Percentiles rank a stretch among this genome's conserved stretches.
Conservation (phyloP, 2,888 invertebrate genomes). For the Mesorhabditis spiculigera region DNA sequence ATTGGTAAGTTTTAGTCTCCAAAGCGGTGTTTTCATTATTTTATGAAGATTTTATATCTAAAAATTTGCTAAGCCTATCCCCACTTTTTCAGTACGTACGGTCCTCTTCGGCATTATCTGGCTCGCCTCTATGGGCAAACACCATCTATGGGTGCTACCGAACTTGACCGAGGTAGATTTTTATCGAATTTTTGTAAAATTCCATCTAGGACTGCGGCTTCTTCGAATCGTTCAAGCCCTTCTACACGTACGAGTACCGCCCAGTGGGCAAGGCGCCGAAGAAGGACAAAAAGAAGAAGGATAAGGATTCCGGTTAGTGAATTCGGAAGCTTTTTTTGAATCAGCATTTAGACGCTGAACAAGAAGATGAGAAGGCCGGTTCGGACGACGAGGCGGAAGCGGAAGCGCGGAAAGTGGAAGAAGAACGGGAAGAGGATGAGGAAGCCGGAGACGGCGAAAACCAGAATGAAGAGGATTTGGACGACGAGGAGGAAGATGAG, state of each 20-base stretch:
- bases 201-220: conserved; percentile 82
- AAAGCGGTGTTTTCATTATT: not conserved
- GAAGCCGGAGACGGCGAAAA: not conserved
- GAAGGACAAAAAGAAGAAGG: conserved; percentile 24
- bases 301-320: conserved; percentile 22
- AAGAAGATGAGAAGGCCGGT: not conserved
- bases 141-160: conserved; percentile 96
- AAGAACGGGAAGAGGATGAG: not conserved
- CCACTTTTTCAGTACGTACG: conserved; percentile 69
- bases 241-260: conserved; percentile 67
- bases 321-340: conserved; percentile 9
- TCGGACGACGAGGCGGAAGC: not conserved
- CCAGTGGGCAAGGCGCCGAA: conserved; percentile 14
- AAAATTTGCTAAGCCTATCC: not conserved
- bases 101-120: conserved; percentile 88
- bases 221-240: conserved; percentile 95
- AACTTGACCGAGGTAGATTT: conserved; percentile 81
- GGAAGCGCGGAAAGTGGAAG: not conserved
- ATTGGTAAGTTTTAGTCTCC: conserved; percentile 64
- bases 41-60: conserved; percentile 4
- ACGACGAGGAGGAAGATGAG: not conserved
- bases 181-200: not conserved
- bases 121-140: conserved; percentile 79
- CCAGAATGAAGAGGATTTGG: not conserved
- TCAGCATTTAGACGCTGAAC: not conserved